Percentiles rank a stretch among this genome's conserved stretches.
Evolutionary conservation across 2,113 vertebrate species (phyloP).

Genomic region (Dascyllus trimaculatus): DNA sequence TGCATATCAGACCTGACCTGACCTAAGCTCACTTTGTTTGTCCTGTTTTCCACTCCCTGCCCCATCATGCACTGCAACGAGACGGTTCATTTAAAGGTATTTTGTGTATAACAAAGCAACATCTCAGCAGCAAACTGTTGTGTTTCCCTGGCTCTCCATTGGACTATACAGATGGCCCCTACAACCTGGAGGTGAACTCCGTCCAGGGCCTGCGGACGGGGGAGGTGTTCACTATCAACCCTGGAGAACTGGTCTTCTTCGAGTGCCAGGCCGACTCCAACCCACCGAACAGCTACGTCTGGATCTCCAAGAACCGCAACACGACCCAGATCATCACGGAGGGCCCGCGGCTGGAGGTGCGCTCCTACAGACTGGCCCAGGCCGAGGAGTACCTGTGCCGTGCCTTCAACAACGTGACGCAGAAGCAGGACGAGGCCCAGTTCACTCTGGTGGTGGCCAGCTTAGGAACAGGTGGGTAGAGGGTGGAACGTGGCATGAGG

Average conservation of each 20-base stretch:
- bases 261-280: slow-evolving; percentile 96
- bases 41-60: not conserved
- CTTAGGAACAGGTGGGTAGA: slow-evolving; percentile 84
- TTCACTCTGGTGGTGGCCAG: slow-evolving; percentile 92
- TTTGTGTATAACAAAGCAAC: not conserved
- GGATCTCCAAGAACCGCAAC: slow-evolving; percentile 90
- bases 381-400: slow-evolving; percentile 90
- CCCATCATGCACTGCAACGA: slow-evolving; percentile 14
- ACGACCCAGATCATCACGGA: slow-evolving; percentile 87
- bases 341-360: slow-evolving; percentile 90
- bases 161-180: slow-evolving; percentile 90
- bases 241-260: slow-evolving; percentile 90
- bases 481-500: slow-evolving; percentile 43
- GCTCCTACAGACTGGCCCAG: slow-evolving; percentile 85
- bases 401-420: slow-evolving; percentile 94
- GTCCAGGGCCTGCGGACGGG: slow-evolving; percentile 90
- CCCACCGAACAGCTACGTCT: slow-evolving; percentile 93
- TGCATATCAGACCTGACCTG: not conserved
- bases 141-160: slow-evolving; percentile 20
- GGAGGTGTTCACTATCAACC: slow-evolving; percentile 91
- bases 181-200: slow-evolving; percentile 92
- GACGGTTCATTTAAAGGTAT: not conserved
- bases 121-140: slow-evolving; percentile 18
- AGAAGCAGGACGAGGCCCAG: slow-evolving; percentile 90
- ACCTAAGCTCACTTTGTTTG: not conserved